Evolutionary conservation across 1,140 invertebrate species (phyloP).

Genomic region (Drosophila arawakana): DNA sequence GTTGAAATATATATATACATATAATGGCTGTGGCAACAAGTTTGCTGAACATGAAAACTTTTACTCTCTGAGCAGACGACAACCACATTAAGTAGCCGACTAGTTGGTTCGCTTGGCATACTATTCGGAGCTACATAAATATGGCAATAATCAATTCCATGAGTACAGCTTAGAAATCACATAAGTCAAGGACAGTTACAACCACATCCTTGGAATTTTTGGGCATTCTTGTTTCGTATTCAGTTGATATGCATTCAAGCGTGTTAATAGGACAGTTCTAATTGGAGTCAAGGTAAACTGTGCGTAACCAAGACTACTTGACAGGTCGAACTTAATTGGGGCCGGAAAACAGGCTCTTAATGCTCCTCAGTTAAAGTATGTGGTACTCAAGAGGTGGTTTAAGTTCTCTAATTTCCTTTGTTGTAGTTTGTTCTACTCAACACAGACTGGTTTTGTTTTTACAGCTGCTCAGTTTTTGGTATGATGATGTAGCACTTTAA

Average conservation of each 20-base stretch:
- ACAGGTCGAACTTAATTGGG: slow-evolving; percentile 26
- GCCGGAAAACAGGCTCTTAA: slow-evolving; percentile 4
- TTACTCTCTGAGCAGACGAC: slow-evolving; percentile 1
- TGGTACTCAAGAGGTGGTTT: slow-evolving; percentile 8
- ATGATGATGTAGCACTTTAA: not conserved
- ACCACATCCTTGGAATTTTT: not conserved
- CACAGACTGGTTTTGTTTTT: not conserved
- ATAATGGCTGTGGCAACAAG: not conserved
- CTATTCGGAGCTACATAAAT: not conserved
- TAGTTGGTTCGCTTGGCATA: not conserved
- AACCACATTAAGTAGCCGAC: slow-evolving; percentile 12
- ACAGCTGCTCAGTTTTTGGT: too few relatives aligned
- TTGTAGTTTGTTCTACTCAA: not conserved
- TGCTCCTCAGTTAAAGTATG: not conserved
- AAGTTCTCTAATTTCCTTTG: not conserved
- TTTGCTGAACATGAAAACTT: slow-evolving; percentile 14
- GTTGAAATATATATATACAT: not conserved
- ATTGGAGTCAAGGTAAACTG: slow-evolving; percentile 23
- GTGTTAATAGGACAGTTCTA: slow-evolving; percentile 15
- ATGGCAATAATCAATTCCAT: slow-evolving; percentile 3
- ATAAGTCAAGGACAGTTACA: slow-evolving; percentile 1
- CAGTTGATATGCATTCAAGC: slow-evolving; percentile 12
- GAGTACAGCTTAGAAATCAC: not conserved
- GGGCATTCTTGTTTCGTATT: not conserved
- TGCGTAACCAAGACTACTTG: slow-evolving; percentile 17